Base-by-base conservation (phyloP, 1,140 invertebrate species). In the Cyrtorhinus lividipennis region DNA sequence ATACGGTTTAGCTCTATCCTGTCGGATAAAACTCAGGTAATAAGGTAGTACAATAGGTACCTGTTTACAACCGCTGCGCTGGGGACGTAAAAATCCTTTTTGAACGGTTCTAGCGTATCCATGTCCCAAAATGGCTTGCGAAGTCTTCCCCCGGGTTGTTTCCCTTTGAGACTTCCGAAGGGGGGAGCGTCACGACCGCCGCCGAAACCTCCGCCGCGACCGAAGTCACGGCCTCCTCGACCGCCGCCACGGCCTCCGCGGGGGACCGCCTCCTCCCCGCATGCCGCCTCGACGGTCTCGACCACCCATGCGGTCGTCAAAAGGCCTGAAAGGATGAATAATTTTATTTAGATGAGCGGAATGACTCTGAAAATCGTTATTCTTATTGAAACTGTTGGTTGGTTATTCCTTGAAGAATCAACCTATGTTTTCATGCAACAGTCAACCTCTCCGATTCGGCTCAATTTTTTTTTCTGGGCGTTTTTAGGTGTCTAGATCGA, bases 51-150 rank as follows among this genome's bases (percentile, higher is more conserved):
- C n/a, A n/a, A n/a, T n/a, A n/a, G n/a, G 57, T 65, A 75, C 73
- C 87, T 81, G 61, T 77, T 80, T 0, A 82, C 70, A 1, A 92
- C 85, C 69, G 79, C 79, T 2, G 84, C 80, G 71, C 90, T 85
- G 67, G 92, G 90, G 56, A 85, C 79, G 72, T 96, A 98, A 68
- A 98, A 96, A 73, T 95, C 85, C 76, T 97, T 97, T 71, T 95
- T 89, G 74, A 98, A 94, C 13, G 90, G 88, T 62, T 83, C 80
- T 18, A 96, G 74, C 57, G 80, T 80, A 66, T 83, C 79, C 24
- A 83, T 74, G 67, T 86, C 86, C 90, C 91, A 95, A 63, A 80
- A 81, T 5, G 90, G 90, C 71, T 90, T 91, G 2, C 86, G 79
- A 46, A 95, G 73, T 59, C 80, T 80, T 61, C 86, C 84, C 58